Evolutionary conservation across 2,113 vertebrate genomes (phyloP), one percentile per base, ranked within the genome.

Genomic region (Aphelocoma coerulescens): DNA sequence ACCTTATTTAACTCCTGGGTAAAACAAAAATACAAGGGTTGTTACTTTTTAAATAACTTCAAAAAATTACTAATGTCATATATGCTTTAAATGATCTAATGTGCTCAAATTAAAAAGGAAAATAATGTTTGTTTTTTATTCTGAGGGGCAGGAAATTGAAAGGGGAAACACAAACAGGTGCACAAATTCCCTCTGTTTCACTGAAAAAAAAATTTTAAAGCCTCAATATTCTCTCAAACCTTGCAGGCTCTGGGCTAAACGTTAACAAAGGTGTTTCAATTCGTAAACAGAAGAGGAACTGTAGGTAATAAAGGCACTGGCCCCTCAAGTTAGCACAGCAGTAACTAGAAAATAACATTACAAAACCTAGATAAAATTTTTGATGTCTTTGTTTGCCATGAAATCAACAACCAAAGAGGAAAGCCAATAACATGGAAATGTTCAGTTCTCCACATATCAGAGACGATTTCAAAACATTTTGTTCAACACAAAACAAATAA

Each of bases 1-100:
- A 98, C 97, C 96, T 99, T 99, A 98, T 96, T 98, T 97, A 99
- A 96, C 95, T 99, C 99, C 99, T 99, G 96, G 85, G 65, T 84
- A 84, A 97, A 97, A 89, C 26, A 90, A 41, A 96, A 93, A 91
- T 54, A 74, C 21, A 14, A 68, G 16, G 24, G 8, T 61, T 37
- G 16, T 78, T 65, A 81, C 61, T 43, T 93, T 91, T 68, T 62
- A 61, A 94, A 41, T 52, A 49, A 77, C 27, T 80, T 77, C 19
- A 39, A 67, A 66, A 80, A 61, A 81, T 24, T 3, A 74, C 14
- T 73, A 9, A 73, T 24, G 48, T 44, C 62, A 77, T 17, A 59
- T 13, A 74, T 32, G 33, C 11, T 74, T 91, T 65, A 67, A 80
- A 77, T 41, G 3, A 54, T 59, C 44, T 48, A 80, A 76, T 3